A percentile compares a stretch with the other conserved stretches of the same genome.
Evolutionary conservation across 2,888 invertebrate genomes (phyloP).

Genomic region (Pachymerium ferrugineum): DNA sequence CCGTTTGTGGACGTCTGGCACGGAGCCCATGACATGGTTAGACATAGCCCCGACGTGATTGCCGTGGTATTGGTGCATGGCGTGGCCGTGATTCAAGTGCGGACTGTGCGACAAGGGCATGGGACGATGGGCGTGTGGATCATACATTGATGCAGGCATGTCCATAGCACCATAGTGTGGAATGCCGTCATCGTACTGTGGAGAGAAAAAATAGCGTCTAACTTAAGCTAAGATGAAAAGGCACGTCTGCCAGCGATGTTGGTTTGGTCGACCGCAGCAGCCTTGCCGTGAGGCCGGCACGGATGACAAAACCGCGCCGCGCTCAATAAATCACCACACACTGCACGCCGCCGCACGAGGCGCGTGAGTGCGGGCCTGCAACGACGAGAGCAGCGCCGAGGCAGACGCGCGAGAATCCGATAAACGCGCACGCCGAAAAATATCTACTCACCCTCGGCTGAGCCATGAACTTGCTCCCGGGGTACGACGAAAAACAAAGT

Average conservation of each 20-base stretch:
- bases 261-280: slow-evolving; percentile 23
- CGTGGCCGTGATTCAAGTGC: slow-evolving; percentile 64
- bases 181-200: slow-evolving; percentile 92
- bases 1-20: slow-evolving; percentile 89
- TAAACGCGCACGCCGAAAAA: not conserved
- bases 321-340: slow-evolving; percentile 10
- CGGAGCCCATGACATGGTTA: slow-evolving; percentile 52
- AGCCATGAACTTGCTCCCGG: slow-evolving; percentile 62
- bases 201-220: slow-evolving; percentile 40
- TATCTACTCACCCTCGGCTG: slow-evolving; percentile 69
- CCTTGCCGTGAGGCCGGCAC: slow-evolving; percentile 7
- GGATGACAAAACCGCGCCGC: slow-evolving; percentile 20
- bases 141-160: slow-evolving; percentile 61
- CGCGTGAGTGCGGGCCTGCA: slow-evolving; percentile 24
- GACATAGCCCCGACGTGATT: slow-evolving; percentile 67
- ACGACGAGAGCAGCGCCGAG: slow-evolving; percentile 2
- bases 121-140: slow-evolving; percentile 63
- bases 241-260: not conserved
- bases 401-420: slow-evolving; percentile 20
- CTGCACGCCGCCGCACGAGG: slow-evolving; percentile 9
- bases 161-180: slow-evolving; percentile 74
- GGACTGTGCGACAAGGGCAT: slow-evolving; percentile 61
- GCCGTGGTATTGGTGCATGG: slow-evolving; percentile 59
- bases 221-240: not conserved
- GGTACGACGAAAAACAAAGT: not conserved